Conservation (phyloP, 2,113 vertebrate species). For the Neopipo cinnamomea region DNA sequence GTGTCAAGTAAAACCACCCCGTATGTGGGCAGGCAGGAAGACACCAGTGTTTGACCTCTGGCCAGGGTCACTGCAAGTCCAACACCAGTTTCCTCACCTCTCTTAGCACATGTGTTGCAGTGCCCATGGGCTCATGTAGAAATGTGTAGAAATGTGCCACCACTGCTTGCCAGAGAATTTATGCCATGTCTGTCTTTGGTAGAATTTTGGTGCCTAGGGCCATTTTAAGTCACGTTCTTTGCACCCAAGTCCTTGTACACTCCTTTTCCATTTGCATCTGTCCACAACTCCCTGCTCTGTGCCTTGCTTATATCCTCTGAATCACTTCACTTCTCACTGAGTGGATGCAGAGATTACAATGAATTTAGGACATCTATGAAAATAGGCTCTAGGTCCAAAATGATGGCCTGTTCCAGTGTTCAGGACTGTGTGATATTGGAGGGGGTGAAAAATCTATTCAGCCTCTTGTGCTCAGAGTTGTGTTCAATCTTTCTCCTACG, state of each 20-base stretch:
- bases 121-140: background rate
- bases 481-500: background rate
- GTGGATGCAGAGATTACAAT: background rate
- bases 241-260: background rate
- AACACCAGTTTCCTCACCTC: background rate
- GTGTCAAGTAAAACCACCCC: background rate
- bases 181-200: background rate
- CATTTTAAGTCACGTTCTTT: background rate
- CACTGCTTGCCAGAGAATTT: background rate
- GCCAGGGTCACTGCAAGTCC: background rate
- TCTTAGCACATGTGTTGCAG: rapidly evolving
- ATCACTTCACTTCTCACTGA: background rate
- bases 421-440: background rate
- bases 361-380: background rate
- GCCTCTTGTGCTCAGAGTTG: background rate
- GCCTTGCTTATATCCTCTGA: background rate
- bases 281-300: background rate
- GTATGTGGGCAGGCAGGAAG: background rate
- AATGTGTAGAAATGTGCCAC: background rate
- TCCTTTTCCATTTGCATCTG: background rate
- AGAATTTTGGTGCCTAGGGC: background rate
- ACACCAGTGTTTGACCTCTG: background rate
- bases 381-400: background rate
- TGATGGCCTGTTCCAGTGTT: background rate
- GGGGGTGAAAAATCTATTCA: background rate